Evolutionary conservation across 2,888 invertebrate species (phyloP), one percentile per base, ranked within the genome.

Genomic region (Drosophila kokeensis): DNA sequence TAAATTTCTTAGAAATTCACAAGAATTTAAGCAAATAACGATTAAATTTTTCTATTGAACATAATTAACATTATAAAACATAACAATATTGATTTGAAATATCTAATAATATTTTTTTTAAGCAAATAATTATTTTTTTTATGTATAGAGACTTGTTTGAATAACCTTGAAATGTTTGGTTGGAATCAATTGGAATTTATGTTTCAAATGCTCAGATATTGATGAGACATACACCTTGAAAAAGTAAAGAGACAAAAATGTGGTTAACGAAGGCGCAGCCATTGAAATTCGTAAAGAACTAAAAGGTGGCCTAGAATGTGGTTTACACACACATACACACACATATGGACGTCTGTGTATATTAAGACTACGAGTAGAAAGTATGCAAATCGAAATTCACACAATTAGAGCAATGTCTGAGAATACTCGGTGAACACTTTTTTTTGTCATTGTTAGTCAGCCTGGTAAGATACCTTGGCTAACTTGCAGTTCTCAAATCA

Each of bases 201-300:
- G 10, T 30, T 15, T 40, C 5, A 45, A 11, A 13, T 21, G 15
- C 21, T 21, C 52, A 50, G 50, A n/a, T 5, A 21, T 42, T 42
- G 40, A 42, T 21, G 10, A 18, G 5, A 7, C 11, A 58, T 8
- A 2, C 4, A 32, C 4, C 18, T 1, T 8, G 27, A 13, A 40
- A 50, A 38, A 66, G 45, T 42, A 53, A 65, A 42, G 29, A 21
- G 60, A 53, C 18, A 18, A 49, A 66, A 83, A 76, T 79, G 70
- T 67, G 79, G 81, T 82, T 86, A 89, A 86, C 86, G 29, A n/a
- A 24, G 48, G 60, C 30, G 49, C 53, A 67, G 59, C 54, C 63
- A 62, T 63, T 68, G 69, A 54, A 52, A 69, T 57, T 67, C 69
- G 55, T 53, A 30, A 60, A 34, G 18, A 54, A 55, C 42, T 36